Percentiles rank a stretch among this genome's conserved stretches.
phyloP scores from a whole-genome alignment of 2,888 invertebrate genomes.

The Tenthredo distinguenda region DNA sequence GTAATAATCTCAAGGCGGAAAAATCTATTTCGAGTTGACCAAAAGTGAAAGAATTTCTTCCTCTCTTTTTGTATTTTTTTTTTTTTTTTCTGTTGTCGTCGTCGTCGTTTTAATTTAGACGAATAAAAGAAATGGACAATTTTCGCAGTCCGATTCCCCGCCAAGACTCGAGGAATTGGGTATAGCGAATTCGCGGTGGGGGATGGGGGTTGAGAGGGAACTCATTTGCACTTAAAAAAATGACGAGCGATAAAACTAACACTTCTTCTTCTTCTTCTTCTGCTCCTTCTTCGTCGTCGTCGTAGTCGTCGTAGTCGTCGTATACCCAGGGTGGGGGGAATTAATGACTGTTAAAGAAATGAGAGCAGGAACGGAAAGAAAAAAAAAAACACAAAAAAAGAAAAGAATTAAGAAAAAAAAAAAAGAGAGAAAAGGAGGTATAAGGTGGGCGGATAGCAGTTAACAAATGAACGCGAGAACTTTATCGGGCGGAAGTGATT shows the following conservation, averaged over 20 bases:
- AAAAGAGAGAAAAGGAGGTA: constrained; percentile 48
- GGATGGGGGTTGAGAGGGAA: constrained; percentile 64
- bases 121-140: not conserved
- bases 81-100: not conserved
- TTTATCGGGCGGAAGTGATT: constrained; percentile 77
- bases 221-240: constrained; percentile 78
- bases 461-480: constrained; percentile 75
- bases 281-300: not conserved
- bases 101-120: not conserved
- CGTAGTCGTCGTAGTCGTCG: too few species aligned
- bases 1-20: too few species aligned
- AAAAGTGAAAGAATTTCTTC: too few species aligned
- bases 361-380: constrained; percentile 37
- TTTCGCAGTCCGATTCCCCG: not conserved
- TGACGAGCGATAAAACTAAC: constrained; percentile 77
- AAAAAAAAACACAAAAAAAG: constrained; percentile 55
- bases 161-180: not conserved
- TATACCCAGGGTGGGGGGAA: not conserved
- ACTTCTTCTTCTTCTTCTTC: constrained; percentile 59
- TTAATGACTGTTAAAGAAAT: constrained; percentile 50
- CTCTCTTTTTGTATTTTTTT: not conserved
- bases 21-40: not conserved
- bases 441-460: constrained; percentile 64
- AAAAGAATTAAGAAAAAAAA: constrained; percentile 52
- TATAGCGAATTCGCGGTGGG: constrained; percentile 8